Conservation (phyloP, 2,888 invertebrate genomes). For the Stomorhina lunata region DNA sequence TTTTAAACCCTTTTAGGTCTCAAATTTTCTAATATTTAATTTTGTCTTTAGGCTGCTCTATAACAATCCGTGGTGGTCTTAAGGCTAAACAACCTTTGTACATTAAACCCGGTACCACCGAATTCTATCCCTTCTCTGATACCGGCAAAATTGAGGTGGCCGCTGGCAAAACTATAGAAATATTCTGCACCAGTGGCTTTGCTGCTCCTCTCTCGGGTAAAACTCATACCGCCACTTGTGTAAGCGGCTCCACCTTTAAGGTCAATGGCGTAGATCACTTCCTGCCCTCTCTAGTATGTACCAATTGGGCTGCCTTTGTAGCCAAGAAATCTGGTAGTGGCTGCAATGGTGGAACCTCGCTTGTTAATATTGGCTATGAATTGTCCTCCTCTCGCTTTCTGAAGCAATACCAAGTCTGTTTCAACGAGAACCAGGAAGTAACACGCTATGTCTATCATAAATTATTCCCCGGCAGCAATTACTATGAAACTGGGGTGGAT, state of each 20-base stretch:
- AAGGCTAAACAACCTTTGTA: slow-evolving; percentile 1
- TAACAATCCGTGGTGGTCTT: neutral
- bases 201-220: neutral
- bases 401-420: slow-evolving; percentile 78
- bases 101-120: neutral
- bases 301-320: slow-evolving; percentile 72
- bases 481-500: slow-evolving; percentile 78
- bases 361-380: slow-evolving; percentile 78
- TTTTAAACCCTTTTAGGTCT: neutral
- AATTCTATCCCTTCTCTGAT: neutral
- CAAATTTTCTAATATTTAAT: neutral
- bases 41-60: neutral
- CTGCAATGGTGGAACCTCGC: slow-evolving; percentile 74
- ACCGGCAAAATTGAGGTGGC: neutral
- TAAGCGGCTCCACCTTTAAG: slow-evolving; percentile 73
- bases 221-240: slow-evolving; percentile 71
- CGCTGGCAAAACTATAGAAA: neutral
- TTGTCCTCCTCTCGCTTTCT: slow-evolving; percentile 74
- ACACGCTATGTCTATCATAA: slow-evolving; percentile 78
- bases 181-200: too few species aligned
- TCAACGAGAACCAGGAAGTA: slow-evolving; percentile 76
- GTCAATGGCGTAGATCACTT: slow-evolving; percentile 72
- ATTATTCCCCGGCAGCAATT: slow-evolving; percentile 78
- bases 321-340: slow-evolving; percentile 71
- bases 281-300: too few species aligned